Evolutionary conservation across 2,797 vertebrate genomes (phyloP).

Genomic region (Takifugu rubripes): DNA sequence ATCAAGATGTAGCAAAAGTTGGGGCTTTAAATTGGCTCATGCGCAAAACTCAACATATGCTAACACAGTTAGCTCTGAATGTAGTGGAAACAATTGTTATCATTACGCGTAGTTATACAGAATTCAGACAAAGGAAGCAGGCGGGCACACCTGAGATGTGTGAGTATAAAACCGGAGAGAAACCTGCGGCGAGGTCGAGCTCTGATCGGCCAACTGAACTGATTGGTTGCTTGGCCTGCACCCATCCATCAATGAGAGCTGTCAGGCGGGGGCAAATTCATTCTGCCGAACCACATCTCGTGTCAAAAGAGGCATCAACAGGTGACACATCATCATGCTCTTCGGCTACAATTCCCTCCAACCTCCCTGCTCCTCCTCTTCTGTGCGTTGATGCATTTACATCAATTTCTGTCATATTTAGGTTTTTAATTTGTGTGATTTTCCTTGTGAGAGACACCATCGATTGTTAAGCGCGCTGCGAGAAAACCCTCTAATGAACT

Average conservation of each 20-base stretch:
- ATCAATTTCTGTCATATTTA: neutral
- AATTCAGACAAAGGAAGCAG: too few relatives aligned
- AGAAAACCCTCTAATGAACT: neutral
- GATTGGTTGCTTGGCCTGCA: conserved; percentile 56
- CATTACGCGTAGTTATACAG: too few relatives aligned
- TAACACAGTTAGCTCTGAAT: too few relatives aligned
- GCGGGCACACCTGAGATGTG: too few relatives aligned
- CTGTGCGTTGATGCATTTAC: neutral
- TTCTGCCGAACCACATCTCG: conserved; percentile 41
- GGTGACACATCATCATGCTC: conserved; percentile 42
- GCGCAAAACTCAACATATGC: too few relatives aligned
- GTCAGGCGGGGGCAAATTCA: conserved; percentile 59
- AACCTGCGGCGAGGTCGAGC: conserved; percentile 30
- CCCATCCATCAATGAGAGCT: conserved; percentile 56
- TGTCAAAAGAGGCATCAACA: conserved; percentile 61
- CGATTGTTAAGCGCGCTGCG: neutral
- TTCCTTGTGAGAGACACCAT: neutral
- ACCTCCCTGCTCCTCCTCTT: conserved; percentile 25
- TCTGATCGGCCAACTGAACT: conserved; percentile 59
- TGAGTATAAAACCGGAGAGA: conserved; percentile 12
- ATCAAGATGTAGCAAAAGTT: too few relatives aligned
- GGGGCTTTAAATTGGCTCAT: too few relatives aligned
- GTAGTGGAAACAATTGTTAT: too few relatives aligned
- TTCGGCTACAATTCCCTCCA: conserved; percentile 44
- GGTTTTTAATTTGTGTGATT: neutral